A percentile compares a stretch with the other conserved stretches of the same genome.
Evolutionary conservation across 35 echinoderm and acorn worm species (phyloP).

Genomic region (Hemicentrotus pulcherrimus): DNA sequence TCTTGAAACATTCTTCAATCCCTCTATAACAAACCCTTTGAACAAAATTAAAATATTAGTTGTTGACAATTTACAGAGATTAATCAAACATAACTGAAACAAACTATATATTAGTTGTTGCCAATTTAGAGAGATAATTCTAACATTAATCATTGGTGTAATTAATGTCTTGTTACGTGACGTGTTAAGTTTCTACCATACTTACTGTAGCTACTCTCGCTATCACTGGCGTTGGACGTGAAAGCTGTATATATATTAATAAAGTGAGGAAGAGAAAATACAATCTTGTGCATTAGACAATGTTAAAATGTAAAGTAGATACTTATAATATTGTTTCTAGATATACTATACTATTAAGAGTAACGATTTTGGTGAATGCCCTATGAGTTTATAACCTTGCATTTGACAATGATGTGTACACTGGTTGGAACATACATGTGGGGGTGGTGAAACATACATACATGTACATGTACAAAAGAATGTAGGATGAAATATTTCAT

Average conservation of each 20-base stretch:
- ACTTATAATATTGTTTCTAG: neutral
- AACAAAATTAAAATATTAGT: neutral
- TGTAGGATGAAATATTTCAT: too few relatives aligned
- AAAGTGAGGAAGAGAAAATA: conserved; percentile 5
- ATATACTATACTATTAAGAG: neutral
- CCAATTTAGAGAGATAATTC: neutral
- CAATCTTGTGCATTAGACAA: neutral
- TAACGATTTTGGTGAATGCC: too few relatives aligned
- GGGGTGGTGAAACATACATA: too few relatives aligned
- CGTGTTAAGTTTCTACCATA: neutral
- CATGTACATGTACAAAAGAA: too few relatives aligned
- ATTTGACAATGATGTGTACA: too few relatives aligned
- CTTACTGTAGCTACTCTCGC: conserved; percentile 98
- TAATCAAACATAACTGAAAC: neutral
- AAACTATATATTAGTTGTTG: neutral
- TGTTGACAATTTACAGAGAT: neutral
- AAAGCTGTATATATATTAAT: conserved; percentile 60
- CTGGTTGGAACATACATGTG: too few relatives aligned
- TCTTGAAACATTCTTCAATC: neutral
- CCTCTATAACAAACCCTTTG: neutral
- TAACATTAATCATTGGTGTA: neutral
- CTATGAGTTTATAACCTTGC: too few relatives aligned
- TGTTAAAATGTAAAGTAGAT: neutral
- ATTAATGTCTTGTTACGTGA: neutral
- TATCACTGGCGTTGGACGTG: conserved; percentile 99